phyloP scores from a whole-genome alignment of 2,888 invertebrate species.

The Lomographa bimaculata region DNA sequence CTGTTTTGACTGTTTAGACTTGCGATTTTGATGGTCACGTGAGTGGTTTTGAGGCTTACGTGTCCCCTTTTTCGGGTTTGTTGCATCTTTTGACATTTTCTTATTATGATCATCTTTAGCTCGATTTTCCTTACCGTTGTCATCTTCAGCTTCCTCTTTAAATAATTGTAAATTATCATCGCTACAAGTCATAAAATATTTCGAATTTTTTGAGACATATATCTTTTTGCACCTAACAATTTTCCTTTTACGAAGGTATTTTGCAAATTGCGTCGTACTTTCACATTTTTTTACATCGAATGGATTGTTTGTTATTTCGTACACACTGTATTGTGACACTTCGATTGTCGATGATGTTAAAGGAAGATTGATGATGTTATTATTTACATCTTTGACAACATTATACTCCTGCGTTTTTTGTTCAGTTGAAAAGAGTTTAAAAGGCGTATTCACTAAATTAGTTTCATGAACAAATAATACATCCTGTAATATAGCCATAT shows the following conservation, averaged over 20 bases:
- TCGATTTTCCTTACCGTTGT: background rate
- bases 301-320: conserved; percentile 11
- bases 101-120: background rate
- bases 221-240: conserved; percentile 7
- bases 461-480: too few species aligned
- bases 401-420: background rate
- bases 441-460: too few species aligned
- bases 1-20: too few species aligned
- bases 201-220: background rate
- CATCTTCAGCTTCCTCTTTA: background rate
- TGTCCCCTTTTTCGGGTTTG: too few species aligned
- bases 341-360: background rate
- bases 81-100: background rate
- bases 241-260: conserved; percentile 14
- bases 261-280: conserved; percentile 9
- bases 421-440: too few species aligned
- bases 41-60: too few species aligned
- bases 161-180: conserved; percentile 1
- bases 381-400: conserved; percentile 1
- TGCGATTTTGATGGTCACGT: too few species aligned
- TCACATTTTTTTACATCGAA: conserved; percentile 7
- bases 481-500: too few species aligned
- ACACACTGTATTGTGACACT: conserved; percentile 8
- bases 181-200: conserved; percentile 12
- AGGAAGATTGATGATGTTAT: background rate